A percentile compares a stretch with the other conserved stretches of the same genome.
phyloP scores from a whole-genome alignment of 2,888 invertebrate genomes.

The Nymphalis polychloros region DNA sequence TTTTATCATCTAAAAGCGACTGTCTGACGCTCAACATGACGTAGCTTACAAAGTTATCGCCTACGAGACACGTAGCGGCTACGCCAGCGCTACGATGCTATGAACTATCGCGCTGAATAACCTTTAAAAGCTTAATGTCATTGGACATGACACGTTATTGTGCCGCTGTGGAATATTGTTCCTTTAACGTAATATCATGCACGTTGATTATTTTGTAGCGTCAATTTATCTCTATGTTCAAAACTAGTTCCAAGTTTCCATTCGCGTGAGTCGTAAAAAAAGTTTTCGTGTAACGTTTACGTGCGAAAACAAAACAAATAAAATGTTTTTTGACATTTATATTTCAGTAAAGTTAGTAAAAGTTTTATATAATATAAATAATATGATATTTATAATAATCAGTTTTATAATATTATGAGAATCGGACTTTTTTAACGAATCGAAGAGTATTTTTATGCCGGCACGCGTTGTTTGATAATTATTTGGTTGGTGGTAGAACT shows the following conservation, averaged over 20 bases:
- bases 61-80: conserved; percentile 34
- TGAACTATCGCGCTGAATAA: conserved; percentile 26
- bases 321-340: no score
- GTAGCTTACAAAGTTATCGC: conserved; percentile 34
- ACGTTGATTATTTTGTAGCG: background rate
- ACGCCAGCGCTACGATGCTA: conserved; percentile 30
- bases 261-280: background rate
- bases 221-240: background rate
- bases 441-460: no score
- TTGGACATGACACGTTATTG: conserved; percentile 37
- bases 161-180: conserved; percentile 31
- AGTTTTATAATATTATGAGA: no score
- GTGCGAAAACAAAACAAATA: no score
- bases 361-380: no score
- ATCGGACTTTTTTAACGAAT: no score
- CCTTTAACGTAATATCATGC: conserved; percentile 17
- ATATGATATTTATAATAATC: no score
- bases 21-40: conserved; percentile 21
- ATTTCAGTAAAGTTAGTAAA: no score
- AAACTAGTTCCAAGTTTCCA: background rate
- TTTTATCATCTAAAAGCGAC: conserved; percentile 5
- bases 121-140: conserved; percentile 37
- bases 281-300: no score
- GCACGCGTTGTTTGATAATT: no score
- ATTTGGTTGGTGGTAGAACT: no score